Percentiles rank a stretch among this genome's conserved stretches.
These are phyloP conservation scores for Latrodectus geometricus DNA, from an alignment of 1,140 invertebrate species.

Conservation along the genomic window DNA sequence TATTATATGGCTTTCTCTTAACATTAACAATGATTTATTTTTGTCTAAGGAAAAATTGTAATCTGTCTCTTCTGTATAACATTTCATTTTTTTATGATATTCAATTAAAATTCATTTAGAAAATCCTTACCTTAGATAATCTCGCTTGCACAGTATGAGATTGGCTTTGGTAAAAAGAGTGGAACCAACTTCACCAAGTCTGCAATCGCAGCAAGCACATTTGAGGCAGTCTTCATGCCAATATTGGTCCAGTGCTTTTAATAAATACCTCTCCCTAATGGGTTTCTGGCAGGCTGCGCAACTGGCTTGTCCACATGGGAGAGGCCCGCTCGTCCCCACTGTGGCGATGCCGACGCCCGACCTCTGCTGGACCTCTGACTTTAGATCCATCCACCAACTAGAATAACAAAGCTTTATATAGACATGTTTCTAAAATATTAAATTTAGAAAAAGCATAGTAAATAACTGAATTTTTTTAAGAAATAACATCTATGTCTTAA, in stretches of 20 bases:
- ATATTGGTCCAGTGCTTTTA: slow-evolving; percentile 81
- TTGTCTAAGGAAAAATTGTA: too few species aligned
- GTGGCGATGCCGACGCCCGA: slow-evolving; percentile 14
- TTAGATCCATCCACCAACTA: slow-evolving; percentile 49
- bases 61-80: too few species aligned
- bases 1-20: too few species aligned
- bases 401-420: slow-evolving; percentile 15
- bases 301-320: slow-evolving; percentile 47
- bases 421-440: neutral
- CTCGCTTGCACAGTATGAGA: slow-evolving; percentile 91
- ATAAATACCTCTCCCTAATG: slow-evolving; percentile 70
- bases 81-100: too few species aligned
- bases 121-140: slow-evolving; percentile 85
- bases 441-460: too few species aligned
- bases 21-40: too few species aligned
- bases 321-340: neutral
- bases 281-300: slow-evolving; percentile 72
- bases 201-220: slow-evolving; percentile 91
- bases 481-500: too few species aligned
- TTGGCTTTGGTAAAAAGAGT: slow-evolving; percentile 94
- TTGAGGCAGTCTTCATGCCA: slow-evolving; percentile 96
- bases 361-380: slow-evolving; percentile 43
- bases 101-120: too few species aligned
- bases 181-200: slow-evolving; percentile 90
- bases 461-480: too few species aligned